These are phyloP conservation scores for Caligus rogercresseyi DNA, from an alignment of 1,140 invertebrate species.

Conservation along the genomic window DNA sequence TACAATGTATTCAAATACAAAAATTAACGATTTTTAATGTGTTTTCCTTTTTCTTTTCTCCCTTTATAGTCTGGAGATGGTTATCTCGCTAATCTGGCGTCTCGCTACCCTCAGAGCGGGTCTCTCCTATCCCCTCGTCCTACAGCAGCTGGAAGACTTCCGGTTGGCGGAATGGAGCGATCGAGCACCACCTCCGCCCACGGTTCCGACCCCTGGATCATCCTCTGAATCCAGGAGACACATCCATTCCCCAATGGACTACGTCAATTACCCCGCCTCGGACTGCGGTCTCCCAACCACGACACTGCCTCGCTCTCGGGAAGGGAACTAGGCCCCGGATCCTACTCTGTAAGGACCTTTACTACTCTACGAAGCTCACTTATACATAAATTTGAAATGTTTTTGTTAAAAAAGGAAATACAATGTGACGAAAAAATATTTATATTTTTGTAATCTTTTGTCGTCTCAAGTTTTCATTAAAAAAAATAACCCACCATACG, in stretches of 20 bases:
- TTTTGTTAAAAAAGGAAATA: background rate
- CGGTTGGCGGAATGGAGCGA: constrained; percentile 13
- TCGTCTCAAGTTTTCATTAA: no score
- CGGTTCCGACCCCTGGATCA: background rate
- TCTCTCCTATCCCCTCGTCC: background rate
- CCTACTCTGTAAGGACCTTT: background rate
- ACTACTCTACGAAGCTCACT: no score
- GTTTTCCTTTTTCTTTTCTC: constrained; percentile 15
- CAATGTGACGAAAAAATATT: no score
- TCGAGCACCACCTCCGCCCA: constrained; percentile 9
- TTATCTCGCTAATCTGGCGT: constrained; percentile 2
- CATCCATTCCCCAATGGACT: background rate
- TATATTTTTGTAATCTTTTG: no score
- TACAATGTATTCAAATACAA: no score
- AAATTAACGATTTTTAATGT: background rate
- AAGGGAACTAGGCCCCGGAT: background rate
- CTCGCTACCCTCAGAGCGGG: constrained; percentile 1
- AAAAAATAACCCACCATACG: no score
- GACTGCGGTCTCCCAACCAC: background rate
- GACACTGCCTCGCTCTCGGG: background rate
- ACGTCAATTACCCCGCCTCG: background rate
- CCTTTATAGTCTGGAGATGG: constrained; percentile 15
- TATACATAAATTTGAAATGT: background rate
- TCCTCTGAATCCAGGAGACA: background rate
- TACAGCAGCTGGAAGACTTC: constrained; percentile 14